Evolutionary conservation across 1,140 invertebrate species (phyloP).

Genomic region (Microplitis mediator): DNA sequence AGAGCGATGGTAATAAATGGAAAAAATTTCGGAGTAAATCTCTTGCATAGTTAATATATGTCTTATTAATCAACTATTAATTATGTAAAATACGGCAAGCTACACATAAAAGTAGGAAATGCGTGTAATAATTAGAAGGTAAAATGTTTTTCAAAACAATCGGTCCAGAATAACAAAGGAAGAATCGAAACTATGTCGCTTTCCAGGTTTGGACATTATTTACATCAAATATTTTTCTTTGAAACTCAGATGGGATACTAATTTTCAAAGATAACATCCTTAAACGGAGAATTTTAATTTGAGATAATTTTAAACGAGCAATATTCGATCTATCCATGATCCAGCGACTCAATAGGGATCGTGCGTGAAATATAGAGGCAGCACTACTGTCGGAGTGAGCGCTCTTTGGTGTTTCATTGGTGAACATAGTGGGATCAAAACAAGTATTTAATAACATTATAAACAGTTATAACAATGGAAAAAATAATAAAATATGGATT

Average conservation of each 20-base stretch:
- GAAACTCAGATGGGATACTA: conserved; percentile 29
- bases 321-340: background rate
- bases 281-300: background rate
- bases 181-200: conserved; percentile 34
- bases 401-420: too few relatives aligned
- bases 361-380: too few relatives aligned
- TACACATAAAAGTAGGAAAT: conserved; percentile 39
- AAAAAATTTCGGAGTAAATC: conserved; percentile 37
- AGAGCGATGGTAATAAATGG: conserved; percentile 29
- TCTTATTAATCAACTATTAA: conserved; percentile 17
- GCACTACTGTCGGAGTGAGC: too few relatives aligned
- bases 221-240: conserved; percentile 33
- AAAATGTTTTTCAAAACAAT: conserved; percentile 33
- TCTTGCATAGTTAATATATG: conserved; percentile 30
- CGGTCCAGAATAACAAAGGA: conserved; percentile 34
- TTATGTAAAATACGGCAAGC: conserved; percentile 32
- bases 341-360: too few relatives aligned
- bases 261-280: conserved; percentile 8
- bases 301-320: background rate
- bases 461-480: background rate
- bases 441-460: too few relatives aligned
- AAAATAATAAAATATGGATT: conserved; percentile 28
- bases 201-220: conserved; percentile 33
- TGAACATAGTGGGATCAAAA: too few relatives aligned
- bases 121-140: conserved; percentile 19